These are phyloP conservation scores for Achatina immaculata DNA, from an alignment of 1,140 invertebrate species.

Conservation along the genomic window DNA sequence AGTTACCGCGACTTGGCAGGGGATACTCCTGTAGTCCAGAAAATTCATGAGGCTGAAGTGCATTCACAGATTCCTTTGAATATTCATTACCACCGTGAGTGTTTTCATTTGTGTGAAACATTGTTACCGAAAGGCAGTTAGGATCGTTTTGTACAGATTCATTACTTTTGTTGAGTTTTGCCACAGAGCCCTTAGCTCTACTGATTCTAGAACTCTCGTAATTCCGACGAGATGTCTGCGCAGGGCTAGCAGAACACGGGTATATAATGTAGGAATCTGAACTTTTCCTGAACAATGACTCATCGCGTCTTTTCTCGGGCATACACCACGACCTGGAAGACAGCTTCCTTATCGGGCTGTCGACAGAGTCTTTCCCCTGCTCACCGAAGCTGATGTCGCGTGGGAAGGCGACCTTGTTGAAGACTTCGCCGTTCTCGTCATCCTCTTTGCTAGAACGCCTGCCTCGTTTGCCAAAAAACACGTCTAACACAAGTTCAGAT, in stretches of 20 bases:
- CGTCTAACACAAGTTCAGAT: neutral
- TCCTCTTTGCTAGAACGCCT: neutral
- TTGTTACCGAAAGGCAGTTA: neutral
- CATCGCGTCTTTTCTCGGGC: neutral
- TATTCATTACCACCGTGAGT: neutral
- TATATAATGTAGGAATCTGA: conserved; percentile 24
- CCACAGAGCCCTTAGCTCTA: no score
- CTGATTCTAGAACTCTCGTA: no score
- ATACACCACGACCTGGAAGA: conserved; percentile 12
- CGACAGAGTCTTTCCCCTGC: neutral
- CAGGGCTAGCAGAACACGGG: neutral
- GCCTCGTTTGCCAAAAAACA: neutral
- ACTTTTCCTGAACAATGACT: neutral
- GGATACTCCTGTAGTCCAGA: neutral
- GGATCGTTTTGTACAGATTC: neutral
- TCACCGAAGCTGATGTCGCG: neutral
- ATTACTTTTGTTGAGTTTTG: neutral
- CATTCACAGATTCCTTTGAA: neutral
- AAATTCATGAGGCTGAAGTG: neutral
- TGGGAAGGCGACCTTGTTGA: neutral
- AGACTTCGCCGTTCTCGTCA: neutral
- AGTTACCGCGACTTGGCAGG: neutral
- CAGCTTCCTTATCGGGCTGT: neutral
- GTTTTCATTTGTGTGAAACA: neutral
- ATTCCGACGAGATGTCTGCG: neutral